Evolutionary conservation across 2,888 invertebrate species (phyloP), one percentile per base, ranked within the genome.

Genomic region (Pyrocoelia pectoralis): DNA sequence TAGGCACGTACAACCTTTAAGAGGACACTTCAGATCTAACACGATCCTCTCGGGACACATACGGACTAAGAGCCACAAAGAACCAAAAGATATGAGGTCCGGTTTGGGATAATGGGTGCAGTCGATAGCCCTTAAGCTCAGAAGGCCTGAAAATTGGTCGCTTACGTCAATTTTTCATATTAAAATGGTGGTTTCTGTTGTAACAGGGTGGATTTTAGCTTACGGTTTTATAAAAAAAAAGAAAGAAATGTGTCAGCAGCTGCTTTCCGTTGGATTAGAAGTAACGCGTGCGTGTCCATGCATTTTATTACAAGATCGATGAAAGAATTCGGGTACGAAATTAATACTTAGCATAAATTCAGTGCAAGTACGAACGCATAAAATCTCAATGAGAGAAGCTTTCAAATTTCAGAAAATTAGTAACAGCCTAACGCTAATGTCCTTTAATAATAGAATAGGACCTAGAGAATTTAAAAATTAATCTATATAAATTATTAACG

Each of bases 231-330:
- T 19, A 18, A 41, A 18, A 41, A 46, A 52, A 59, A 59, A 14
- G 13, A 14, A 33, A 17, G 48, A 59, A 56, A 53, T 59, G 59
- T 54, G 59, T 52, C 28, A 52, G 17, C 69, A 70, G 68, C 69
- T 70, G 69, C 55, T 65, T 52, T 55, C 28, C 14, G 53, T 49
- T 52, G 65, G 68, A 68, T 70, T 70, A 70, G 61, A 65, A 68
- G 65, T 67, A 60, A 53, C 57, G 61, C 53, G 66, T 70, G 68
- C 69, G 68, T 70, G 69, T 63, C 68, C 65, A 65, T 54, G 69
- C 66, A 70, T 70, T 66, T 67, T 59, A 68, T 68, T 68, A 63
- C 41, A 61, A 70, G 68, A 70, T 70, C 69, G 69, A 70, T 70
- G 59, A 54, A 58, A 62, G 58, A 67, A 57, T 69, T 62, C 64